Evolutionary conservation across 2,113 vertebrate genomes (phyloP).

Genomic region (Notarius lentiginosus): DNA sequence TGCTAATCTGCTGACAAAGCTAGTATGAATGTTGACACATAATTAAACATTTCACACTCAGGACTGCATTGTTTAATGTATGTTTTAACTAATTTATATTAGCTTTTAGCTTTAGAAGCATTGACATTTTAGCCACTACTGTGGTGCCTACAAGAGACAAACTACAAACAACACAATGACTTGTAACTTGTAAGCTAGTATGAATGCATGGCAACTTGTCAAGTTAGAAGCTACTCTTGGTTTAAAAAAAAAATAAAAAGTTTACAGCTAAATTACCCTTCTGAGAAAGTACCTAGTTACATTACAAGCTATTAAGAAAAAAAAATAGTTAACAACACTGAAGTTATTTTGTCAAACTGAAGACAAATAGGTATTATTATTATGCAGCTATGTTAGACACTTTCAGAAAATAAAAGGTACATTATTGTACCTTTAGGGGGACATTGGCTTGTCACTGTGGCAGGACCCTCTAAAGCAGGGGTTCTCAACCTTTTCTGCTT

Average conservation of each 20-base stretch:
- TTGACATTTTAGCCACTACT: background rate
- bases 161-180: background rate
- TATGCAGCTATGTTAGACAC: too few species aligned
- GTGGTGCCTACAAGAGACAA: background rate
- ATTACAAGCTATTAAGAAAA: too few species aligned
- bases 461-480: too few species aligned
- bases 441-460: too few species aligned
- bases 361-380: too few species aligned
- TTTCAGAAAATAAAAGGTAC: too few species aligned
- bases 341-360: background rate
- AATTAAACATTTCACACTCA: too few species aligned
- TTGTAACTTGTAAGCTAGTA: background rate
- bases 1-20: background rate
- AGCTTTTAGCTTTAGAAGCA: background rate
- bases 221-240: background rate
- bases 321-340: background rate
- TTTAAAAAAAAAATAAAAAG: background rate
- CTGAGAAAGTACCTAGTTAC: background rate
- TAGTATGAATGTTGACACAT: too few species aligned
- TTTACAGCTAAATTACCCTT: background rate
- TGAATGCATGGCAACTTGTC: background rate
- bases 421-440: too few species aligned
- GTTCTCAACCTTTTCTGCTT: too few species aligned
- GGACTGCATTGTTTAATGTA: background rate
- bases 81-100: background rate